Conservation (phyloP, 1,140 invertebrate species). For the Bombus balteatus region DNA sequence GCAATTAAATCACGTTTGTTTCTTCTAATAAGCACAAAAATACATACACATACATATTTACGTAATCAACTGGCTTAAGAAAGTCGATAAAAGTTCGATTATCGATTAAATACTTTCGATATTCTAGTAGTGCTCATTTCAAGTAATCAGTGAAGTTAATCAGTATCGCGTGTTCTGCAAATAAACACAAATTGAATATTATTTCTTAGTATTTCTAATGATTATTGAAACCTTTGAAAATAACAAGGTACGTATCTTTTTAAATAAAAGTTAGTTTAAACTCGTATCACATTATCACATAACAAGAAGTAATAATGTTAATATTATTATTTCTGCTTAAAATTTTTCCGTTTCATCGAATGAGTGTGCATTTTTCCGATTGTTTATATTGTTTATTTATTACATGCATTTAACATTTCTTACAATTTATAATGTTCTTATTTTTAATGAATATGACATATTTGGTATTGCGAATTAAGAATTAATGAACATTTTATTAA, state of each 20-base stretch:
- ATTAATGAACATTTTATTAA: not conserved
- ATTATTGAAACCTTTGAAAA: conserved; percentile 18
- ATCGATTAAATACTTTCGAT: conserved; percentile 28
- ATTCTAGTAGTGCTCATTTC: conserved; percentile 3
- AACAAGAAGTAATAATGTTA: not conserved
- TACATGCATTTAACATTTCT: not conserved
- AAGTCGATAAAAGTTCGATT: conserved; percentile 31
- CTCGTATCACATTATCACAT: not conserved
- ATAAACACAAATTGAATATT: conserved; percentile 22
- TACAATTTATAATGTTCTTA: not conserved
- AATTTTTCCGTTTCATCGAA: conserved; percentile 32
- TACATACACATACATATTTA: conserved; percentile 5
- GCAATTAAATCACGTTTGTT: not conserved
- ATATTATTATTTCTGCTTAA: not conserved
- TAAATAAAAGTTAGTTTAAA: not conserved
- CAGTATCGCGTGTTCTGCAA: conserved; percentile 16
- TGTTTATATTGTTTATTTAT: conserved; percentile 25
- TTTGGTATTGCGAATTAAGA: not conserved
- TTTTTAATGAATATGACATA: not conserved
- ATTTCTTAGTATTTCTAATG: conserved; percentile 7
- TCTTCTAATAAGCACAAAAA: not conserved
- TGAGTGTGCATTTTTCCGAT: conserved; percentile 46
- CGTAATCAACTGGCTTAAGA: conserved; percentile 9
- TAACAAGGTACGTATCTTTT: conserved; percentile 24
- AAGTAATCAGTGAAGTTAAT: not conserved